Evolutionary conservation across 2,113 vertebrate species (phyloP).

Genomic region (Thunnus maccoyii): DNA sequence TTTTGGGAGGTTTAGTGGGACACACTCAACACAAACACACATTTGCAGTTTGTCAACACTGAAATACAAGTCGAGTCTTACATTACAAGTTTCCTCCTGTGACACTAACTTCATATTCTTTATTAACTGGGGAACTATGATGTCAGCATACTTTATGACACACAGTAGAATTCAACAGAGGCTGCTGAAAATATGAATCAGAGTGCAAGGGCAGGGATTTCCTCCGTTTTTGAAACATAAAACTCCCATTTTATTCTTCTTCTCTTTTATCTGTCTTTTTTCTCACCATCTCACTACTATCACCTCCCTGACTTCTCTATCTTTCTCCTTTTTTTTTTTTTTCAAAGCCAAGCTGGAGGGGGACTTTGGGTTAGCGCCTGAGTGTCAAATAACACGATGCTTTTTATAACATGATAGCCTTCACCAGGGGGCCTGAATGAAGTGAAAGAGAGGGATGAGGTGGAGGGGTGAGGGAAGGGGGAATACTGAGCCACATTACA

Average conservation of each 20-base stretch:
- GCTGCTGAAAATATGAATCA: slow-evolving; percentile 15
- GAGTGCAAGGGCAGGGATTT: slow-evolving; percentile 23
- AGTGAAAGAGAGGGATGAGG: slow-evolving; percentile 51
- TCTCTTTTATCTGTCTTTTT: slow-evolving; percentile 52
- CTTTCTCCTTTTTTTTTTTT: slow-evolving; percentile 39
- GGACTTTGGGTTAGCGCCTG: slow-evolving; percentile 50
- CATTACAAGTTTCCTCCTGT: neutral
- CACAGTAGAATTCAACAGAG: neutral
- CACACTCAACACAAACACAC: neutral
- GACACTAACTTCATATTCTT: neutral
- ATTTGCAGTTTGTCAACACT: no score
- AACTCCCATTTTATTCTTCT: slow-evolving; percentile 36
- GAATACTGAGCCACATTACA: slow-evolving; percentile 48
- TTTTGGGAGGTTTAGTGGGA: neutral
- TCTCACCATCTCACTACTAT: slow-evolving; percentile 49
- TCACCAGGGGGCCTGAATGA: slow-evolving; percentile 64
- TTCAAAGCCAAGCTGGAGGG: slow-evolving; percentile 67
- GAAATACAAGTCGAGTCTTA: no score
- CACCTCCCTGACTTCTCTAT: slow-evolving; percentile 42
- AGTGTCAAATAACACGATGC: slow-evolving; percentile 71
- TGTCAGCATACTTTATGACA: neutral
- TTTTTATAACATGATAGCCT: slow-evolving; percentile 77
- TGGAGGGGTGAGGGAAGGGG: slow-evolving; percentile 18
- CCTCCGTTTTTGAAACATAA: slow-evolving; percentile 48
- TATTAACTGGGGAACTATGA: neutral